Percentiles rank a stretch among this genome's conserved stretches.
These are phyloP conservation scores for Alviniconcha strummeri DNA, from an alignment of 2,888 invertebrate species.

Conservation along the genomic window DNA sequence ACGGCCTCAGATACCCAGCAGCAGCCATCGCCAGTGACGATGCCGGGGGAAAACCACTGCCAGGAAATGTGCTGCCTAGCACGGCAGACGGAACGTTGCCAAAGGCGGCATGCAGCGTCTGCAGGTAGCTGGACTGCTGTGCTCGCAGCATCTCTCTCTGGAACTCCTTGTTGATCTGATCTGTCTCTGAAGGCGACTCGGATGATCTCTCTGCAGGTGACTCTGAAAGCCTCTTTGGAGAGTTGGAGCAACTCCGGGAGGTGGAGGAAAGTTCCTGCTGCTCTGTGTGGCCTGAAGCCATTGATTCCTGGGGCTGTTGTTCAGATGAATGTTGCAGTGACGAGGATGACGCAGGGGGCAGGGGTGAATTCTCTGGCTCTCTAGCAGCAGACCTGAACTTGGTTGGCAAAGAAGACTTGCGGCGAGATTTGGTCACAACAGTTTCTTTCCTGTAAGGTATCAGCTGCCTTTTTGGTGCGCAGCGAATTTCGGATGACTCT, in stretches of 20 bases:
- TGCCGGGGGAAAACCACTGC: constrained; percentile 19
- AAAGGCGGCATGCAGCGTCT: constrained; percentile 28
- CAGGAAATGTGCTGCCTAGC: constrained; percentile 9
- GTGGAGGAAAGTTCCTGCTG: not conserved
- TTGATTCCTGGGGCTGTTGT: not conserved
- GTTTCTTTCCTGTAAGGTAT: constrained; percentile 50
- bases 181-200: not conserved
- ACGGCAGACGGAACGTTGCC: constrained; percentile 3
- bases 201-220: not conserved
- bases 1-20: constrained; percentile 20
- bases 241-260: constrained; percentile 1
- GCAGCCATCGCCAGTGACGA: constrained; percentile 14
- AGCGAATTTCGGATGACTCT: constrained; percentile 50
- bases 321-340: not conserved
- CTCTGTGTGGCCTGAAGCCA: constrained; percentile 9
- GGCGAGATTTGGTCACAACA: constrained; percentile 42
- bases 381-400: not conserved
- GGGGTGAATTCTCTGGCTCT: not conserved
- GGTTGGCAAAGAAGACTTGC: constrained; percentile 53
- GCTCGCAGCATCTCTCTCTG: not conserved
- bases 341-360: not conserved
- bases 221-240: not conserved
- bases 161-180: not conserved
- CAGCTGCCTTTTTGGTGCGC: constrained; percentile 58
- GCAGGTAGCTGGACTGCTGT: constrained; percentile 13